Base-by-base conservation (phyloP, 2,797 vertebrate genomes). In the Argyrosomus regius region DNA sequence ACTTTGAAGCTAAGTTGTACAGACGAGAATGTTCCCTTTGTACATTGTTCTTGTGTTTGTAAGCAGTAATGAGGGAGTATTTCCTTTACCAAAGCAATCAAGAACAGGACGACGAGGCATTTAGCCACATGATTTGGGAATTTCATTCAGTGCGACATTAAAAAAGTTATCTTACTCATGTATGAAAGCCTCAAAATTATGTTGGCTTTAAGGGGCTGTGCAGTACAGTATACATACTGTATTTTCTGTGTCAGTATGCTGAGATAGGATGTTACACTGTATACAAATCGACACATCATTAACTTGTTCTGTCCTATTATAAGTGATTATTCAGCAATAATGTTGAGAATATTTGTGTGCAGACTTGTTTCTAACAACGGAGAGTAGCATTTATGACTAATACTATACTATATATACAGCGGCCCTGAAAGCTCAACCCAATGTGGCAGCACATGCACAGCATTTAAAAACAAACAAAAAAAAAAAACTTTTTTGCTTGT, bases 1-100 rank as follows among this genome's bases (percentile, higher is more conserved):
- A 82, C 54, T 75, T 76, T 81, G 52, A 71, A 74, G 77, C 64
- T 82, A 83, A 72, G 10, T 77, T 74, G 67, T 64, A 72, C 61
- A 82, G 60, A 60, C 11, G 45, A 71, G 48, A 66, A 62, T 58
- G 43, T 78, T 72, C 59, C 73, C 50, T 78, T 81, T 86, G 72
- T 71, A 54, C 35, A 52, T 81, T 78, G 77, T 75, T 79, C 43
- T 62, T 84, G 41, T 52, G 66, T 82, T 73, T 58, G 35, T 63
- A 64, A 52, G 58, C 64, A 48, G 63, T 54, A 63, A 81, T 83
- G 48, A 59, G 58, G 56, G 70, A 70, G 9, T 49, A 43, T 66
- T 63, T 24, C 45, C 31, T 58, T 75, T 56, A 67, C 28, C 17
- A 24, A 80, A 79, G 78, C 49, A 80, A 63, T 16, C 24, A 60